phyloP scores from a whole-genome alignment of 1,140 invertebrate genomes.

The Drosophila aff. region DNA sequence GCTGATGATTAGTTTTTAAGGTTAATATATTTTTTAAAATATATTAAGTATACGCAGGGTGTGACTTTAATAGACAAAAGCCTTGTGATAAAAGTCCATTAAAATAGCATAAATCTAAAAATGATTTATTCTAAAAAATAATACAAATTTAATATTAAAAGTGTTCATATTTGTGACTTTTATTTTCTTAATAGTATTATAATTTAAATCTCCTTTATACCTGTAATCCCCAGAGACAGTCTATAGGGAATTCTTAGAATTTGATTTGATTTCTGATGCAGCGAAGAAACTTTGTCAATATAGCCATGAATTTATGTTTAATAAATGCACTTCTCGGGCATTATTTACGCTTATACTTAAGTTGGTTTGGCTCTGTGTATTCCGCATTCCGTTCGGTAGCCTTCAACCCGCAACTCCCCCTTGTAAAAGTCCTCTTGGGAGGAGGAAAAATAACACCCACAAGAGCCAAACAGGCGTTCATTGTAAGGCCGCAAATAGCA shows the following conservation, averaged over 20 bases:
- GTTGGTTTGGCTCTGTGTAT: conserved; percentile 40
- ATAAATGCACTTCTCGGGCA: conserved; percentile 50
- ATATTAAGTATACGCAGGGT: conserved; percentile 14
- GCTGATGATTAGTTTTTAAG: neutral
- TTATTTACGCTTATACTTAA: conserved; percentile 1
- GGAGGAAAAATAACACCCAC: conserved; percentile 34
- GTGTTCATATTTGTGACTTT: too few species aligned
- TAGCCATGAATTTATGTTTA: conserved; percentile 72
- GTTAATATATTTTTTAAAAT: too few species aligned
- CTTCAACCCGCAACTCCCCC: conserved; percentile 14
- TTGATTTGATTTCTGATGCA: conserved; percentile 62
- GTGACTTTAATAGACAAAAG: neutral
- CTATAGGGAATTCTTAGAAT: conserved; percentile 25
- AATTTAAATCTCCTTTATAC: neutral
- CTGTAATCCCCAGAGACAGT: neutral
- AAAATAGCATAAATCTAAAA: too few species aligned
- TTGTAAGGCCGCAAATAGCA: conserved; percentile 39
- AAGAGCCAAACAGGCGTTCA: conserved; percentile 35
- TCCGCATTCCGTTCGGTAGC: conserved; percentile 68
- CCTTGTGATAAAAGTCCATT: too few species aligned
- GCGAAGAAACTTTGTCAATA: conserved; percentile 39
- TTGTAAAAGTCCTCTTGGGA: neutral
- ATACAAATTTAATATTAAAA: neutral
- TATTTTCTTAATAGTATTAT: neutral
- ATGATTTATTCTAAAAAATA: neutral